A percentile compares a stretch with the other conserved stretches of the same genome.
Conservation (phyloP, 2,888 invertebrate species). For the Drosophila cognata region DNA sequence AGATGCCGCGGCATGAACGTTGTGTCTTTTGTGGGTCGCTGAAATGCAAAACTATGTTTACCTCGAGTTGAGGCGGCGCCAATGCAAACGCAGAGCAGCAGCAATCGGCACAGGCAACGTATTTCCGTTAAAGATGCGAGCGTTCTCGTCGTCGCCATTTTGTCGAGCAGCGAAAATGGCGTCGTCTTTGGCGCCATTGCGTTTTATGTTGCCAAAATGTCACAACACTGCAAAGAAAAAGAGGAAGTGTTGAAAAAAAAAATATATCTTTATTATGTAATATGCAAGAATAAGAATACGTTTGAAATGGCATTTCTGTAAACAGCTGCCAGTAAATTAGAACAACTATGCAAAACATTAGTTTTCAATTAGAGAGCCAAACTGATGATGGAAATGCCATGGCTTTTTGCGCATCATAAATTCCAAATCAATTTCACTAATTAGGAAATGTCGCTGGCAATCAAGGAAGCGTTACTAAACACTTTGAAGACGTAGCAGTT, state of each 20-base stretch:
- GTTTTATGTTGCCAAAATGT: constrained; percentile 76
- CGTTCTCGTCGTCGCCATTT: constrained; percentile 75
- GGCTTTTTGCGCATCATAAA: constrained; percentile 78
- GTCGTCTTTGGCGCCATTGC: constrained; percentile 82
- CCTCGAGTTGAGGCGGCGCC: constrained; percentile 73
- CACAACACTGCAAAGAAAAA: constrained; percentile 66
- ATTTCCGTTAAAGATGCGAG: constrained; percentile 55
- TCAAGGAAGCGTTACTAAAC: constrained; percentile 32
- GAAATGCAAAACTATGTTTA: constrained; percentile 62
- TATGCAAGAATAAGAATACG: constrained; percentile 38
- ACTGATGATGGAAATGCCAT: constrained; percentile 4
- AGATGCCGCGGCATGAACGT: background rate
- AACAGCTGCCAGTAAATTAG: constrained; percentile 44
- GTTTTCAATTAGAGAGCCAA: constrained; percentile 62
- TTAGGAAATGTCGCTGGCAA: constrained; percentile 71
- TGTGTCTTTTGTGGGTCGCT: constrained; percentile 11
- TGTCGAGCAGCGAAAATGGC: constrained; percentile 77
- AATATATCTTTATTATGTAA: constrained; percentile 39
- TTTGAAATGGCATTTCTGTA: constrained; percentile 43
- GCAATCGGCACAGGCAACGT: constrained; percentile 62
- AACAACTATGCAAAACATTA: constrained; percentile 62
- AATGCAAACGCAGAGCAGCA: constrained; percentile 67
- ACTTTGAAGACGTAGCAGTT: constrained; percentile 36
- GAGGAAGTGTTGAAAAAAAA: constrained; percentile 52
- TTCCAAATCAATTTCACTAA: constrained; percentile 83